Base-by-base conservation (phyloP, 1,140 invertebrate genomes). In the Drosophila dunni region DNA sequence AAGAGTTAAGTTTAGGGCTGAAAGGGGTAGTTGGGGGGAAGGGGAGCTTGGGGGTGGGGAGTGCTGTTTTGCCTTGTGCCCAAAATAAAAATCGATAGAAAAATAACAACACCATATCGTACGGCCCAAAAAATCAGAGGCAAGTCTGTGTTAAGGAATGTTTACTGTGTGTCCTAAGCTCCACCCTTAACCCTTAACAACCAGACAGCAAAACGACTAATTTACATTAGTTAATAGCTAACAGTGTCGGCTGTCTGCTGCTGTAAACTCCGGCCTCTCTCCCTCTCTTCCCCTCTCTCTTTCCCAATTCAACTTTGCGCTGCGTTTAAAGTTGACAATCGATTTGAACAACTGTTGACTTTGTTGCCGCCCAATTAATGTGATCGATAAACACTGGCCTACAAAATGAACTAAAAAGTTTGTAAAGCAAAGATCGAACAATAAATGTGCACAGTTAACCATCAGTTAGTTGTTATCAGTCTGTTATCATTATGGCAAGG, bases 21-120 rank as follows among this genome's bases (percentile, higher is more conserved):
- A 38, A 10, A 8, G 36, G 36, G 36, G 10, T 11, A 3, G 54
- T 57, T 8, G 9, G 34, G 34, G 42, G 58, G 24, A 15, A 20
- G 40, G 58, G 13, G 10, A 24, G 48, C n/a, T 20, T 40, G 33
- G 38, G 40, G 29, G 9, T 15, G 24, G 34, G 60, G 33, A 15
- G 11, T 65, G 50, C 24, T 48, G 24, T 8, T 56, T 54, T 45
- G 38, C 48, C 38, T 61, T 44, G 57, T 38, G 46, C 24, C 48
- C 13, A 53, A 60, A 40, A 53, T 36, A 29, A 60, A 67, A 69
- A 69, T 69, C 67, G 54, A 69, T 69, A 69, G 53, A 15, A 38
- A 69, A 13, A 53, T 36, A 57, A 36, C 24, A 29, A 29, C 24
- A 29, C 3, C 0, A 46, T 40, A 46, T 20, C 34, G 46, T 48